Percentiles rank a stretch among this genome's conserved stretches.
Conservation (phyloP, 2,797 vertebrate species). For the Liasis olivaceus region DNA sequence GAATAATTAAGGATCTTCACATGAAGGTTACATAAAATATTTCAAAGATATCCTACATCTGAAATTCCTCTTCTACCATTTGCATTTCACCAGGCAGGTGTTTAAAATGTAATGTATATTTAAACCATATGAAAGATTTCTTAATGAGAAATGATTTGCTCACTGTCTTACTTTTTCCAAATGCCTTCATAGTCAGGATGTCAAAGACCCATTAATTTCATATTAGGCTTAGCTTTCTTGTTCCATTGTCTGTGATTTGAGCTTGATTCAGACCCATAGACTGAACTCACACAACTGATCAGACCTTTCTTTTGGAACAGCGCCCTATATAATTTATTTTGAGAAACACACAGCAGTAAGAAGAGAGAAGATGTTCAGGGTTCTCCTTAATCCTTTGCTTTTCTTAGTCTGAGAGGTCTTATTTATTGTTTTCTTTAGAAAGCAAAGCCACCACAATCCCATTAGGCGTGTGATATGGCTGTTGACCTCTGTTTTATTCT, state of each 20-base stretch:
- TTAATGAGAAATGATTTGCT: slow-evolving; percentile 51
- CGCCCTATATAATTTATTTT: not conserved
- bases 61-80: slow-evolving; percentile 49
- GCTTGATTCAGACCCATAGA: not conserved
- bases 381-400: not conserved
- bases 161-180: slow-evolving; percentile 29
- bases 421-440: not conserved
- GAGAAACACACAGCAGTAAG: not conserved
- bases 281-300: not conserved
- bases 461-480: not conserved
- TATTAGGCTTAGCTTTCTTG: not conserved
- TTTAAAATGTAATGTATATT: slow-evolving; percentile 51
- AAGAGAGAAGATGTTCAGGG: not conserved
- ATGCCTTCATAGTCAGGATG: not conserved
- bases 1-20: slow-evolving; percentile 60
- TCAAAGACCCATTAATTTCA: not conserved
- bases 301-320: not conserved
- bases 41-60: slow-evolving; percentile 46
- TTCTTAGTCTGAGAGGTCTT: not conserved
- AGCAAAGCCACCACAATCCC: not conserved
- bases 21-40: slow-evolving; percentile 46
- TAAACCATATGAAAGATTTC: slow-evolving; percentile 53
- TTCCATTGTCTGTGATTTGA: not conserved
- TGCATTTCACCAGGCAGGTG: slow-evolving; percentile 61
- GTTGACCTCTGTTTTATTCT: not conserved